Evolutionary conservation across 2,797 vertebrate species (phyloP), one percentile per base, ranked within the genome.

Genomic region (Catostomus latipinnis): DNA sequence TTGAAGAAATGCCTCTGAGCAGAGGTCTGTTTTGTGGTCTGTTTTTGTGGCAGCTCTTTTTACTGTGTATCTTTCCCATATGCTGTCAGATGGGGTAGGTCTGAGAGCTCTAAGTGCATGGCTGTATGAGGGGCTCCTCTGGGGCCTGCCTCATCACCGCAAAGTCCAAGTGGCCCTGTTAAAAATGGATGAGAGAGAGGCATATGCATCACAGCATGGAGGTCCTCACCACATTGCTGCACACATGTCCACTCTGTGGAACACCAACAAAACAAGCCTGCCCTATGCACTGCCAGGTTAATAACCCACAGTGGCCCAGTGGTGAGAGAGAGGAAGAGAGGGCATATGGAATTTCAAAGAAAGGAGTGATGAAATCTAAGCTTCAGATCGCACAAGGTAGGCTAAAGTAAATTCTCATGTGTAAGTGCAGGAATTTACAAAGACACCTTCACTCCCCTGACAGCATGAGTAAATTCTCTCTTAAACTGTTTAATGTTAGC

Each of bases 121-220:
- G 77, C 61, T 66, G 69, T 65, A 65, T 43, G 60, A 72, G 52
- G 46, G 2, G 12, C 14, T 80, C 81, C 75, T 81, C 45, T 43
- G 76, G 71, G 78, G 75, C 63, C 75, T 53, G 48, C 5, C 74
- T 65, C 63, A 46, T 78, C 57, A 45, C 73, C 34, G 57, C n/a
- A 61, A 52, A 81, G 78, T 57, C 56, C 58, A 48, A 78, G 76
- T 14, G 5, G 53, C 18, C 45, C 49, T 75, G 79, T 84, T 82
- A 82, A 86, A 86, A 82, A 86, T 82, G 81, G 76, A 86, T 75
- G 78, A 78, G 48, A 56, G 45, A 77, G 46, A 65, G 70, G 45
- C 70, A 82, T 80, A 84, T 69, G 71, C 69, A 63, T 69, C 76
- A 69, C 77, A 67, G 52, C 12, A 43, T 71, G 66, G 81, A 16